phyloP scores from a whole-genome alignment of 2,113 vertebrate species.

The Paratilapia polleni region DNA sequence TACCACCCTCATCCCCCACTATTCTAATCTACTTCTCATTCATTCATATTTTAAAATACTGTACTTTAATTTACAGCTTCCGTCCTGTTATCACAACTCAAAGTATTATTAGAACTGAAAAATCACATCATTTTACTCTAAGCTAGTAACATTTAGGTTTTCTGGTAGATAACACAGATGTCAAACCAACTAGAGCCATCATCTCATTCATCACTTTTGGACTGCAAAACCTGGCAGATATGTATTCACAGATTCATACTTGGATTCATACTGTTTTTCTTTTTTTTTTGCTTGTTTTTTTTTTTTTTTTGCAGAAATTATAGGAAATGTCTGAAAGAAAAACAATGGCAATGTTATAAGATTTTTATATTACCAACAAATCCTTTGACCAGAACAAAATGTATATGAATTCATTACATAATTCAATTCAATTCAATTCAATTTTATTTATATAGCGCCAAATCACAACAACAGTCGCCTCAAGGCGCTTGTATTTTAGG shows the following conservation, averaged over 20 bases:
- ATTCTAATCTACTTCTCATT: neutral
- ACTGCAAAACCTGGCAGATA: neutral
- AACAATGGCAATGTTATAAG: too few species aligned
- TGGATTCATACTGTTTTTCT: too few species aligned
- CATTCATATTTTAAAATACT: slow-evolving; percentile 28
- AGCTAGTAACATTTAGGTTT: neutral
- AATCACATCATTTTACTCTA: neutral
- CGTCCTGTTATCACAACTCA: neutral
- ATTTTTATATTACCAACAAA: too few species aligned
- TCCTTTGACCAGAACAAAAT: neutral
- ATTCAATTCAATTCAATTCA: too few species aligned
- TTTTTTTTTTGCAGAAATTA: neutral
- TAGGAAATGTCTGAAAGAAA: too few species aligned
- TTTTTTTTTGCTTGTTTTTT: neutral
- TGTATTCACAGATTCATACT: neutral
- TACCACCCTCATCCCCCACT: neutral
- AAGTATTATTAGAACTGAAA: neutral
- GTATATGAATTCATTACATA: neutral
- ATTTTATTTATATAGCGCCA: too few species aligned
- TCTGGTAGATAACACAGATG: neutral
- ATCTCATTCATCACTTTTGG: too few species aligned
- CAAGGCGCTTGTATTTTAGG: too few species aligned
- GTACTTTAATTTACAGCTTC: neutral
- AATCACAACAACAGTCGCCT: too few species aligned
- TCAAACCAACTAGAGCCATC: neutral